Evolutionary conservation across 1,140 invertebrate genomes (phyloP), one percentile per base, ranked within the genome.

Genomic region (Dendrolimus kikuchii): DNA sequence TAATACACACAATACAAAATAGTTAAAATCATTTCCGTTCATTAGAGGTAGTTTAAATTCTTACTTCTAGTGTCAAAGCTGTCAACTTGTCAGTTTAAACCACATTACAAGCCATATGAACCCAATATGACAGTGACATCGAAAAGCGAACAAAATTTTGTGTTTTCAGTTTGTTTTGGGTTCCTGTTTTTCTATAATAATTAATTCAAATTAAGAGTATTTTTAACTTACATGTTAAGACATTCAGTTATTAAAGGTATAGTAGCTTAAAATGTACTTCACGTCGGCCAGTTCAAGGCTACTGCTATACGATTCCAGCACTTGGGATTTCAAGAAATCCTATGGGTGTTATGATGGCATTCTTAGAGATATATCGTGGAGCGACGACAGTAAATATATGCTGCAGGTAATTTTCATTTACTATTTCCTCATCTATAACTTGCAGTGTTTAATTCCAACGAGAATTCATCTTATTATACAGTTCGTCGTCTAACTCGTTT

Each of bases 321-420:
- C 63, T 74, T 87, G 82, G 77, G 79, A 84, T 61, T 68, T 86
- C 50, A 81, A 77, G 68, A 82, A 83, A 57, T 74, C 68, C 45
- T 80, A 84, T 54, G 78, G 74, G 23, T 77, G 72, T 62, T 79
- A 79, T 51, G 77, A 87, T 55, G 77, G 74, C 36, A 46, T 78
- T 55, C 53, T 87, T 48, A 72, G 82, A 59, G 77, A 87, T 71
- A 67, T 87, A 45, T 76, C 79, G 9, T 88, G 85, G 86, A 87
- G 86, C 53, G 80, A 85, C 57, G 85, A 87, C 64, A 84, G 82
- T 55, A 87, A 87, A 80, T 87, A 88, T 52, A 60, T 88, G 46
- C 71, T 86, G 59, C 82, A 85, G 76, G 86, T 88, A 81, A 54
- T 43, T 52, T 9, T 42, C 9, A 49, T 6, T 23, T 23, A 23